Conservation (phyloP, 2,888 invertebrate species). For the Formica aserva region DNA sequence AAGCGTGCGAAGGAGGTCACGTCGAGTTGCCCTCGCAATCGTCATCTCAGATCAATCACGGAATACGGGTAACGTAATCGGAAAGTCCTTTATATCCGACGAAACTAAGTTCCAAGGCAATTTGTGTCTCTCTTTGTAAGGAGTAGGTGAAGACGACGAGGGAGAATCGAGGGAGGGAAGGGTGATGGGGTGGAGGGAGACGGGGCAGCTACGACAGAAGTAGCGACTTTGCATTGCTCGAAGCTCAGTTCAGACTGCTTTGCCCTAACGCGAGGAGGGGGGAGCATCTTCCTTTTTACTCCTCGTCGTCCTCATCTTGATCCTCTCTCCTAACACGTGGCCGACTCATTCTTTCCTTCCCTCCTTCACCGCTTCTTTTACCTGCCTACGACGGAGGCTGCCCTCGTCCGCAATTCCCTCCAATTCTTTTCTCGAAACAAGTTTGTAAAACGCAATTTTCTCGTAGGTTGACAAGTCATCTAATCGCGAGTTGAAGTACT, state of each 20-base stretch:
- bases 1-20: constrained; percentile 63
- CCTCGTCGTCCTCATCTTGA: constrained; percentile 60
- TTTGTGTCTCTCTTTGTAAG: constrained; percentile 85
- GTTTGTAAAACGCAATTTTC: constrained; percentile 88
- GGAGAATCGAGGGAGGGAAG: constrained; percentile 56
- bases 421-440: constrained; percentile 88
- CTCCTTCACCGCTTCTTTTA: constrained; percentile 69
- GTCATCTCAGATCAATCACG: constrained; percentile 83
- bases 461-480: constrained; percentile 88
- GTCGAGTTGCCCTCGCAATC: constrained; percentile 76
- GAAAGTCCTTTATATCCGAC: constrained; percentile 84
- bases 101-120: constrained; percentile 85
- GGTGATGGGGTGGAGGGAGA: constrained; percentile 39
- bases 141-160: constrained; percentile 71
- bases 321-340: constrained; percentile 48
- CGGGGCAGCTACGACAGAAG: constrained; percentile 68
- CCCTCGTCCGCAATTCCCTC: constrained; percentile 87
- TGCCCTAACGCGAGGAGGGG: constrained; percentile 66
- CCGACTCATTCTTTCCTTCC: constrained; percentile 62
- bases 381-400: constrained; percentile 77
- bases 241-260: constrained; percentile 72
- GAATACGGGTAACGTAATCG: constrained; percentile 83
- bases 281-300: constrained; percentile 44
- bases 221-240: constrained; percentile 82
- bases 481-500: constrained; percentile 85